Evolutionary conservation across 2,113 vertebrate species (phyloP).

Genomic region (Ranitomeya imitator): DNA sequence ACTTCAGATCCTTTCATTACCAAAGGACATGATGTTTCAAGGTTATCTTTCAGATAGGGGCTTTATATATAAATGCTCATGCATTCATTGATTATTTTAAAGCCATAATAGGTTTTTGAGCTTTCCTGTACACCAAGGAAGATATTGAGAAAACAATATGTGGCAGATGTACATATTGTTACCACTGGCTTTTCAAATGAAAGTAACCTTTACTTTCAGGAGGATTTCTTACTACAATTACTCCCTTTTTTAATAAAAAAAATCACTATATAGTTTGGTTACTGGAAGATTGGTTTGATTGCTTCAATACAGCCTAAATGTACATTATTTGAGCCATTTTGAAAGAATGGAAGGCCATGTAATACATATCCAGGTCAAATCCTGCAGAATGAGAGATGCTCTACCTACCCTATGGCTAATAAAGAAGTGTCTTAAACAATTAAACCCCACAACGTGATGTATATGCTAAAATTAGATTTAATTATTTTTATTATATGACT

Average conservation of each 20-base stretch:
- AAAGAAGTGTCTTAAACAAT: no score
- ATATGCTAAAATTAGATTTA: no score
- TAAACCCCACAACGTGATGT: no score
- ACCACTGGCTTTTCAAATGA: not conserved
- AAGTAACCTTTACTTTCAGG: not conserved
- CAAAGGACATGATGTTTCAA: constrained; percentile 11
- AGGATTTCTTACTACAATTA: not conserved
- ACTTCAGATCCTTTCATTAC: not conserved
- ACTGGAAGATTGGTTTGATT: no score
- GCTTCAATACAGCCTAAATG: no score
- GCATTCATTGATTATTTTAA: not conserved
- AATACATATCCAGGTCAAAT: no score
- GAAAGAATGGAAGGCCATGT: no score
- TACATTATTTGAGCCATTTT: no score
- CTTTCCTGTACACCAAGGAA: not conserved
- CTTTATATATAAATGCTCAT: not conserved
- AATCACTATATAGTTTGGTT: no score
- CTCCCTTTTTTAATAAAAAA: not conserved
- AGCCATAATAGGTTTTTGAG: not conserved
- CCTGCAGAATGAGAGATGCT: no score
- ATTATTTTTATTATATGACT: no score
- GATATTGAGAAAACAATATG: not conserved
- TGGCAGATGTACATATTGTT: not conserved
- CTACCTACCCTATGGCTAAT: no score
- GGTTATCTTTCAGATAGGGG: not conserved